These are phyloP conservation scores for Psephotus haematonotus DNA, from an alignment of 2,113 vertebrate species.

Conservation along the genomic window DNA sequence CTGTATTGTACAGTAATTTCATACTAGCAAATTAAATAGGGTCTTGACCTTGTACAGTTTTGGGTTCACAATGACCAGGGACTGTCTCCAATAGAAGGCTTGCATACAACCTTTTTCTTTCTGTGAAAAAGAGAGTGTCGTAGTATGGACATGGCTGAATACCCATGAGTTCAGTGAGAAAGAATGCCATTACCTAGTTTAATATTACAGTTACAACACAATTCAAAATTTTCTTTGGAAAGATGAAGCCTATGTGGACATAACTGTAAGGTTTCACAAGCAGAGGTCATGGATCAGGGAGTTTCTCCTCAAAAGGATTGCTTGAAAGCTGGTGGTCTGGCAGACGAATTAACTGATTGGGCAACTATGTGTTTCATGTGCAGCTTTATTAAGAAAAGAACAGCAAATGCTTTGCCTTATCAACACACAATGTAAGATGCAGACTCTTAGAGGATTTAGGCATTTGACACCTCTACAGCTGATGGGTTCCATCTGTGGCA, in stretches of 20 bases:
- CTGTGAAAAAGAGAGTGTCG: not conserved
- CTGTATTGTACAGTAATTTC: not conserved
- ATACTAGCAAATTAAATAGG: not conserved
- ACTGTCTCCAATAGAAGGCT: not conserved
- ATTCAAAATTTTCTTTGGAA: not conserved
- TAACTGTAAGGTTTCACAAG: not conserved
- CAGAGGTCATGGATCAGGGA: not conserved
- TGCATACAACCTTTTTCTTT: not conserved
- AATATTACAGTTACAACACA: not conserved
- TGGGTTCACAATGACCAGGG: not conserved
- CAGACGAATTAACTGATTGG: not conserved
- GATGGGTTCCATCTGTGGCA: not conserved
- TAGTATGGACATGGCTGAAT: not conserved
- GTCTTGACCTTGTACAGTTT: not conserved
- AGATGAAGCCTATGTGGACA: not conserved
- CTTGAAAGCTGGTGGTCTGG: not conserved
- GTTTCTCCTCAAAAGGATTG: not conserved
- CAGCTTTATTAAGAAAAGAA: not conserved
- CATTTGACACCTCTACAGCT: not conserved
- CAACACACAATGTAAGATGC: not conserved
- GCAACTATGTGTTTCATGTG: not conserved
- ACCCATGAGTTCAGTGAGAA: not conserved
- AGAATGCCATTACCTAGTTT: not conserved
- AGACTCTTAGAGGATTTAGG: not conserved
- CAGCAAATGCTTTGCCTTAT: not conserved